These are phyloP conservation scores for Scalopus aquaticus DNA, from an alignment of 2,113 vertebrate genomes.

Conservation along the genomic window DNA sequence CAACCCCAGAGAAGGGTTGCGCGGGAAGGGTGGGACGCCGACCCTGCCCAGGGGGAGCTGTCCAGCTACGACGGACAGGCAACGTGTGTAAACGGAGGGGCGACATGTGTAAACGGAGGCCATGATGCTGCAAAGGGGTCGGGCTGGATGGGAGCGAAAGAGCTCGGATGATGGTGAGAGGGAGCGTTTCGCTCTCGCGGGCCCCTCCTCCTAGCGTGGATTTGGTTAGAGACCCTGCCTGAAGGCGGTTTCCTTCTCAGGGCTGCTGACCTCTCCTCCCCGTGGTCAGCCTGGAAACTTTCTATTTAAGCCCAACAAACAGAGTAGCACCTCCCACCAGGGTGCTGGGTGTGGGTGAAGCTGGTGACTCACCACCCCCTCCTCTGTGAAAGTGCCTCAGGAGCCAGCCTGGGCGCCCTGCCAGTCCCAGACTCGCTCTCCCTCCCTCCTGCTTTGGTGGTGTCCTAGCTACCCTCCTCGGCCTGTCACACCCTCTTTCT, in stretches of 20 bases:
- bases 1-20: background rate
- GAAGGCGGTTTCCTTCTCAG: background rate
- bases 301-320: background rate
- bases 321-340: background rate
- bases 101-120: background rate
- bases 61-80: background rate
- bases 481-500: background rate
- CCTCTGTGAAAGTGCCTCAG: background rate
- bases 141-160: background rate
- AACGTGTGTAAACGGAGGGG: background rate
- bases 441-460: constrained; percentile 26
- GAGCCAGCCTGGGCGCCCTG: constrained; percentile 18
- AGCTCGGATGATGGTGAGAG: background rate
- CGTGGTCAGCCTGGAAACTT: background rate
- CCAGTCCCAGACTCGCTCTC: constrained; percentile 50
- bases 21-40: background rate
- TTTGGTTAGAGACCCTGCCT: background rate
- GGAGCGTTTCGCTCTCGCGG: background rate
- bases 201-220: background rate
- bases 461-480: background rate
- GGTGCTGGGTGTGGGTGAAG: constrained; percentile 42
- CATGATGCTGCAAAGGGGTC: background rate
- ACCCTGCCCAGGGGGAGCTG: background rate
- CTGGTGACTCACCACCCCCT: constrained; percentile 64
- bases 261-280: background rate